Conservation (phyloP, 2,888 invertebrate species). For the Agrotis exclamationis region DNA sequence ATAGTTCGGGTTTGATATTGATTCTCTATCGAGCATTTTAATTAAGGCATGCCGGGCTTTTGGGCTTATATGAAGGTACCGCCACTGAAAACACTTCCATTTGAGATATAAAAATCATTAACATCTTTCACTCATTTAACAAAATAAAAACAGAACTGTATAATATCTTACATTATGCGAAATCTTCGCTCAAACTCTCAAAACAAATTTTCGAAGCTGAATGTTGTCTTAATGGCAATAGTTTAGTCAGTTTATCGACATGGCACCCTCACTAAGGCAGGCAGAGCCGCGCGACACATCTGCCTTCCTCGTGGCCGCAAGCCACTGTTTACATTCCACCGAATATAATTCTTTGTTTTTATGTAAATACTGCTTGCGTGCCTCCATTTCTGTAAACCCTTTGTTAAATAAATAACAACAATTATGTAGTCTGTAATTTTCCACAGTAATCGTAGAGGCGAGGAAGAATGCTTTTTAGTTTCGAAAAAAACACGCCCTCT, state of each 20-base stretch:
- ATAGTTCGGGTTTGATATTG: too few relatives aligned
- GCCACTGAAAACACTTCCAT: too few relatives aligned
- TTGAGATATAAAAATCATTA: constrained; percentile 25
- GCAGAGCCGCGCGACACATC: constrained; percentile 72
- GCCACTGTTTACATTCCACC: constrained; percentile 72
- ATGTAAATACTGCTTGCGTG: constrained; percentile 72
- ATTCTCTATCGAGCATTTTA: too few relatives aligned
- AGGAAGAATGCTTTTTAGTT: constrained; percentile 54
- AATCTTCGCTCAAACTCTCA: background rate
- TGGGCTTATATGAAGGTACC: too few relatives aligned
- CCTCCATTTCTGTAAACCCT: constrained; percentile 66
- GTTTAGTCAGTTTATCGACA: constrained; percentile 50
- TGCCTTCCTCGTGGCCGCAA: constrained; percentile 67
- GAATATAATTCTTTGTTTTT: constrained; percentile 78
- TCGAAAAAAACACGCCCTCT: constrained; percentile 38
- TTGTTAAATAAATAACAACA: constrained; percentile 64
- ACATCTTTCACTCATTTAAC: constrained; percentile 1
- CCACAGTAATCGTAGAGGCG: constrained; percentile 49
- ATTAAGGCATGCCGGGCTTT: too few relatives aligned
- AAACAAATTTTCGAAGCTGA: background rate
- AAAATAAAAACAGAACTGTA: background rate
- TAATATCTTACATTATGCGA: background rate
- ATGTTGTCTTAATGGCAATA: background rate
- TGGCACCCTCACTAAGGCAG: constrained; percentile 55
- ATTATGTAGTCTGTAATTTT: constrained; percentile 61